These are phyloP conservation scores for Laspeyria flexula DNA, from an alignment of 2,888 invertebrate genomes.

Conservation along the genomic window DNA sequence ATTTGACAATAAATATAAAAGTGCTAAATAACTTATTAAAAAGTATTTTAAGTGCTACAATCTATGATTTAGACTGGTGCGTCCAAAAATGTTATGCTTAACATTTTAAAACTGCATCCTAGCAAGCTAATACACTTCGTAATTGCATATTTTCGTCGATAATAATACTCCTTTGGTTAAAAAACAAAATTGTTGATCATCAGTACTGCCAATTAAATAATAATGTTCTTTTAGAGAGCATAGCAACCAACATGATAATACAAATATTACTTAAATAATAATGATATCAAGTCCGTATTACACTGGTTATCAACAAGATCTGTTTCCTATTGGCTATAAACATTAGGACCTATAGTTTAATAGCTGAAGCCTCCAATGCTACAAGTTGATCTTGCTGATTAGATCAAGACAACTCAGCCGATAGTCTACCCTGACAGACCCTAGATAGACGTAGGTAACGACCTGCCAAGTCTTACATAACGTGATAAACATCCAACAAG, in stretches of 20 bases:
- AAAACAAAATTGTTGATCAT: slow-evolving; percentile 31
- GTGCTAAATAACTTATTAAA: slow-evolving; percentile 78
- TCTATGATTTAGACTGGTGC: slow-evolving; percentile 80
- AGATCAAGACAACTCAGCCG: slow-evolving; percentile 77
- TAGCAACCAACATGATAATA: slow-evolving; percentile 37
- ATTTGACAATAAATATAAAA: slow-evolving; percentile 78
- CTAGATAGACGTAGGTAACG: slow-evolving; percentile 18
- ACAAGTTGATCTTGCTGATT: slow-evolving; percentile 72
- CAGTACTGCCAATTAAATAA: slow-evolving; percentile 36
- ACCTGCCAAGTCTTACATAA: slow-evolving; percentile 22
- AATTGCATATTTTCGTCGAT: slow-evolving; percentile 14
- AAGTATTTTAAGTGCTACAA: slow-evolving; percentile 64
- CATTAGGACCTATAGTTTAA: slow-evolving; percentile 20
- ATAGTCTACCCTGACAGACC: slow-evolving; percentile 42
- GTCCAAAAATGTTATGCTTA: slow-evolving; percentile 64
- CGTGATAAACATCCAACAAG: not conserved
- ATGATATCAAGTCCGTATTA: slow-evolving; percentile 37
- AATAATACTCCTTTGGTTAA: slow-evolving; percentile 49
- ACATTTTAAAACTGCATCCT: slow-evolving; percentile 56
- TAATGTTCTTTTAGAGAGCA: slow-evolving; percentile 52
- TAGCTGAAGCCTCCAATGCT: slow-evolving; percentile 51
- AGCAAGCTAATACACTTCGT: slow-evolving; percentile 50
- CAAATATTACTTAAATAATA: slow-evolving; percentile 33
- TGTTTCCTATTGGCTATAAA: slow-evolving; percentile 25
- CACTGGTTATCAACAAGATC: slow-evolving; percentile 34